Conservation (phyloP, 2,113 vertebrate species). For the Mugil cephalus region DNA sequence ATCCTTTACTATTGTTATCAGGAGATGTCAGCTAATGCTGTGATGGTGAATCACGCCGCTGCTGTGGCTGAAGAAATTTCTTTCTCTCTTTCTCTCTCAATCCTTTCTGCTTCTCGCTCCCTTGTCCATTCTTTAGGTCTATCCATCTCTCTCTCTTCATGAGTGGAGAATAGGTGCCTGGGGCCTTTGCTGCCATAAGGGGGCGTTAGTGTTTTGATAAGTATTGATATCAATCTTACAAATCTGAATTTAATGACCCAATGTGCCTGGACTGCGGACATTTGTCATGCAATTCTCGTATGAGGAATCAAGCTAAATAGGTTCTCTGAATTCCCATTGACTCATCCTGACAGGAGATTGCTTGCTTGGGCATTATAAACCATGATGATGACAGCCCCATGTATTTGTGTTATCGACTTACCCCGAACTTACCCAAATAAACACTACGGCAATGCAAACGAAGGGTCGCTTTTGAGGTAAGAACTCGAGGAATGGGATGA, state of each 20-base stretch:
- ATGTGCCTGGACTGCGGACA: conserved; percentile 47
- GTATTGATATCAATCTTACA: conserved; percentile 77
- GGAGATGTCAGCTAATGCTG: conserved; percentile 70
- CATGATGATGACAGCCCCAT: neutral
- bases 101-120: conserved; percentile 42
- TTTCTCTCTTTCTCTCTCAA: conserved; percentile 40
- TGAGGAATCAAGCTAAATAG: conserved; percentile 61
- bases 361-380: conserved; percentile 27
- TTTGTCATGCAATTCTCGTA: conserved; percentile 70
- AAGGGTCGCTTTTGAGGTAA: neutral
- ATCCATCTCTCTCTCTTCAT: conserved; percentile 60
- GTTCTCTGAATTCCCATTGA: conserved; percentile 56
- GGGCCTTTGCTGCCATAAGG: conserved; percentile 56
- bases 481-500: neutral
- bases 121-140: conserved; percentile 35
- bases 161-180: conserved; percentile 53
- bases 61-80: conserved; percentile 53
- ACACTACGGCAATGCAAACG: neutral
- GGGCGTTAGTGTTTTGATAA: conserved; percentile 77
- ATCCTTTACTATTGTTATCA: conserved; percentile 72
- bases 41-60: conserved; percentile 59
- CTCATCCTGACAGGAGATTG: conserved; percentile 39
- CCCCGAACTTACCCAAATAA: neutral
- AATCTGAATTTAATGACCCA: conserved; percentile 79
- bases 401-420: conserved; percentile 41